Conservation (phyloP, 2,888 invertebrate genomes). For the Apodemia duryi region DNA sequence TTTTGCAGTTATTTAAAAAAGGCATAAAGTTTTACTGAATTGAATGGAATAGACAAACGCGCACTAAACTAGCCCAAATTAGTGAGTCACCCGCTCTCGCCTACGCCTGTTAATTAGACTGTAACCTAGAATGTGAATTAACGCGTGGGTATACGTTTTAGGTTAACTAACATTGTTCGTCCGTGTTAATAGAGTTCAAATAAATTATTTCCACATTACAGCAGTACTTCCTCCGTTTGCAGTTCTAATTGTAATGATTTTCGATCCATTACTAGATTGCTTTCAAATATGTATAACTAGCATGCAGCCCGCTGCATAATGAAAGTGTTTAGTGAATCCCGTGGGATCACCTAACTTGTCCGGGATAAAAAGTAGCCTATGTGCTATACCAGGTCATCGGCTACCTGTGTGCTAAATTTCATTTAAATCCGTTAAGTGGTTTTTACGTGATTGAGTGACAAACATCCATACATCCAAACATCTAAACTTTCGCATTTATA, state of each 20-base stretch:
- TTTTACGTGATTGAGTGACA: no score
- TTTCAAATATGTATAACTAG: background rate
- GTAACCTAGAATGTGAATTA: slow-evolving; percentile 64
- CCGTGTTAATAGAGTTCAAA: slow-evolving; percentile 43
- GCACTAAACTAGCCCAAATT: slow-evolving; percentile 42
- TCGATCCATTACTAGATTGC: background rate
- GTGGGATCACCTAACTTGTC: no score
- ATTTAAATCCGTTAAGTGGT: no score
- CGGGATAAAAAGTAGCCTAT: no score
- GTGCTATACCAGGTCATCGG: no score
- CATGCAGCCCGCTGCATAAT: no score
- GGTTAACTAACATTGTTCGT: slow-evolving; percentile 41
- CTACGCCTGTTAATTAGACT: slow-evolving; percentile 59
- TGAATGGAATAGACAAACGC: slow-evolving; percentile 17
- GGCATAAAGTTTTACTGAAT: background rate
- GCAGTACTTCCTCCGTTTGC: slow-evolving; percentile 25
- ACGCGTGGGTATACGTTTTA: slow-evolving; percentile 42
- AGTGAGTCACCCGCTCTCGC: slow-evolving; percentile 57
- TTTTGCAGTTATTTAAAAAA: background rate
- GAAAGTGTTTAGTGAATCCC: no score
- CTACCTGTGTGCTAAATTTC: no score
- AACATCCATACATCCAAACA: no score
- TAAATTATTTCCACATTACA: slow-evolving; percentile 33
- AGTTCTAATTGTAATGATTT: slow-evolving; percentile 18
- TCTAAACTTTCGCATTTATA: no score